Evolutionary conservation across 2,888 invertebrate species (phyloP), one percentile per base, ranked within the genome.

Genomic region (Lucinisca nassula): DNA sequence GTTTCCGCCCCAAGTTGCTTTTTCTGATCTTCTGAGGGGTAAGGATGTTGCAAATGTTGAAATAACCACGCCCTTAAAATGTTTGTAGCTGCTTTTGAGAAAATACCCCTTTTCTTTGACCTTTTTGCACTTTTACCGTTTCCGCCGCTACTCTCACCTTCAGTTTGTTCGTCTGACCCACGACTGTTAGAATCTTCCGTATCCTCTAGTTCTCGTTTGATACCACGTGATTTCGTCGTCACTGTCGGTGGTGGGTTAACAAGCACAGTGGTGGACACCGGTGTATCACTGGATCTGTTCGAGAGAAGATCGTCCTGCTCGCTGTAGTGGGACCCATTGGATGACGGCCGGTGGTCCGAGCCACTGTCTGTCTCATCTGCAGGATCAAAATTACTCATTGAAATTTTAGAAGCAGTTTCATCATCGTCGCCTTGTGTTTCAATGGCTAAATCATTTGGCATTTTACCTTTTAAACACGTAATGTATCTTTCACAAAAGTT

Each of bases 321-420:
- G n/a, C 85, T 75, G 74, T 82, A 79, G 55, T 84, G 81, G 38
- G 90, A 88, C 24, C 85, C 81, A 67, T 82, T 72, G 49, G 90
- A 90, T 10, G 87, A 90, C 27, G 90, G 90, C 82, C 90, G 76
- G 67, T 88, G 90, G 74, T 90, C 90, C 24, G 90, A 90, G 82
- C 87, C 84, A 79, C 90, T 90, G 84, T 90, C 90, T 24, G 89
- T 89, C 72, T 90, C 87, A 90, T 90, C 90, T 90, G 90, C 74
- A 88, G 90, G 87, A 90, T 90, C 90, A 90, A 90, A 90, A 90
- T 87, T 87, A 90, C 87, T 87, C 75, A 85, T 88, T 87, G 85
- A 87, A 85, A 90, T 77, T 84, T 87, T 87, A 85, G 85, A 87
- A 73, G 85, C 55, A 72, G 73, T 77, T 70, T 85, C 89, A 76